These are phyloP conservation scores for Phalacrocorax brasilianus DNA, from an alignment of 2,113 vertebrate species.

Conservation along the genomic window DNA sequence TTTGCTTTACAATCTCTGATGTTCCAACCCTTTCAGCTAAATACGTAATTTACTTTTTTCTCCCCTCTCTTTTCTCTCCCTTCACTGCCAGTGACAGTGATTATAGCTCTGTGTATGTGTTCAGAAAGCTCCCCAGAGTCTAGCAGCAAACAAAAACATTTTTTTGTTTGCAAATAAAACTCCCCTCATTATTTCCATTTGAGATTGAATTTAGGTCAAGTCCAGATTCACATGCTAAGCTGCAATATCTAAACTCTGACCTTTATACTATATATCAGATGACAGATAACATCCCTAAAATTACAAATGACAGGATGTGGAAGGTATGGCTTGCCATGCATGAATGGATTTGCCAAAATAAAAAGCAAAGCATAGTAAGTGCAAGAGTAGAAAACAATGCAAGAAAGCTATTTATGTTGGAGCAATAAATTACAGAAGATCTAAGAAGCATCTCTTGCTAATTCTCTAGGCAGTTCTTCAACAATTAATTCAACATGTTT, in stretches of 20 bases:
- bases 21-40: neutral
- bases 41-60: neutral
- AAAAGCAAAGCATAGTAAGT: neutral
- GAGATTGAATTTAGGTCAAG: neutral
- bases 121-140: neutral
- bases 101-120: neutral
- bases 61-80: neutral
- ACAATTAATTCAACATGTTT: neutral
- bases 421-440: neutral
- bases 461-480: neutral
- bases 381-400: neutral
- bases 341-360: neutral
- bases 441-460: neutral
- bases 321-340: neutral
- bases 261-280: neutral
- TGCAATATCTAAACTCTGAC: neutral
- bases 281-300: neutral
- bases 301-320: neutral
- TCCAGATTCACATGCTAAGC: neutral
- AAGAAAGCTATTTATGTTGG: neutral
- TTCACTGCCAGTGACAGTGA: neutral
- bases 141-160: neutral
- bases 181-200: neutral
- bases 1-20: neutral
- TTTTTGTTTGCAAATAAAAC: neutral